phyloP scores from a whole-genome alignment of 2,888 invertebrate genomes.

The Rhopalosiphum nymphaeae region DNA sequence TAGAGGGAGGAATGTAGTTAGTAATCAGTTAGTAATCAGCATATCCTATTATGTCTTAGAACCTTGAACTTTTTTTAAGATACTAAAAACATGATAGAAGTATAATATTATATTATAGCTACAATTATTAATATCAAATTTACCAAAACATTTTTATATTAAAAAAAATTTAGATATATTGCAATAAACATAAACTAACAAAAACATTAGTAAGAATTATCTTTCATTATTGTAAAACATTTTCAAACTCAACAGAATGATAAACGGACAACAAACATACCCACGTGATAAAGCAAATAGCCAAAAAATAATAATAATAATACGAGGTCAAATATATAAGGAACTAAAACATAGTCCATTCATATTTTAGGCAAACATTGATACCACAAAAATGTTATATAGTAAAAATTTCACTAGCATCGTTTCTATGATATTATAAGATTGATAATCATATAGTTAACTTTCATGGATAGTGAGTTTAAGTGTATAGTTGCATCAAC shows the following conservation, averaged over 20 bases:
- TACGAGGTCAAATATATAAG: neutral
- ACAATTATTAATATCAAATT: neutral
- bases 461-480: slow-evolving; percentile 41
- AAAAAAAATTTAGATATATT: neutral
- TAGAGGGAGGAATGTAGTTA: neutral
- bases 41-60: neutral
- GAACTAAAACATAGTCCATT: neutral
- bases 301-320: no score
- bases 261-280: neutral
- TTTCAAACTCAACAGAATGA: neutral
- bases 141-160: neutral
- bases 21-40: neutral
- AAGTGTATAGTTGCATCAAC: slow-evolving; percentile 52
- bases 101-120: neutral
- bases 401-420: neutral
- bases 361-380: neutral
- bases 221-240: neutral
- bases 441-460: neutral
- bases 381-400: neutral
- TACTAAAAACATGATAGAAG: neutral
- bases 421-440: neutral
- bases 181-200: neutral
- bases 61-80: slow-evolving; percentile 27
- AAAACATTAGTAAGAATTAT: neutral
- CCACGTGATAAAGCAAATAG: neutral